Conservation (phyloP, 2,113 vertebrate species). For the Xyliphius kryptos region DNA sequence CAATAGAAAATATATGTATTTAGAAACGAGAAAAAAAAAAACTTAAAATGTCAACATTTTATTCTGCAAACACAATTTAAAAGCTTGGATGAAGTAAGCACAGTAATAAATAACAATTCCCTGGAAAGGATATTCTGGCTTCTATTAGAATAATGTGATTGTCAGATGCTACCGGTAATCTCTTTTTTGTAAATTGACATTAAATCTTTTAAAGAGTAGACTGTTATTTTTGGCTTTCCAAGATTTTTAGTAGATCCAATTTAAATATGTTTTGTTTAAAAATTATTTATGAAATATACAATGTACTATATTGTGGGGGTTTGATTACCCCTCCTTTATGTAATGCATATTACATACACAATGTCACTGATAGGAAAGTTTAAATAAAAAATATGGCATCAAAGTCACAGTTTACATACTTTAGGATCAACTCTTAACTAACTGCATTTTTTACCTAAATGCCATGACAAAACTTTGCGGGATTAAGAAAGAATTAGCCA, state of each 20-base stretch:
- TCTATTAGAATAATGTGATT: conserved; percentile 30
- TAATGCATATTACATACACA: background rate
- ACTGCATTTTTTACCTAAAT: too few relatives aligned
- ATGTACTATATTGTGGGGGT: background rate
- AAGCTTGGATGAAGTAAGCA: conserved; percentile 33
- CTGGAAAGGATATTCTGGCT: conserved; percentile 23
- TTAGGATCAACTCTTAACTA: too few relatives aligned
- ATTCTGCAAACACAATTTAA: conserved; percentile 4
- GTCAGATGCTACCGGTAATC: conserved; percentile 32
- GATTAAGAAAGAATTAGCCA: background rate
- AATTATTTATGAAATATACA: background rate
- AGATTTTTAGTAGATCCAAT: conserved; percentile 7
- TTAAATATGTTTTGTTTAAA: background rate
- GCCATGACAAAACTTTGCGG: too few relatives aligned
- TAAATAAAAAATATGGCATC: too few relatives aligned
- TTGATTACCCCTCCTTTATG: background rate
- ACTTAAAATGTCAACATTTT: conserved; percentile 7
- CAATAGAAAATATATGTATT: background rate
- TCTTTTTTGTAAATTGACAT: conserved; percentile 1
- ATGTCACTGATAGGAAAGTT: background rate
- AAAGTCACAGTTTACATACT: too few relatives aligned
- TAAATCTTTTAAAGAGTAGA: conserved; percentile 14
- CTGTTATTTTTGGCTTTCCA: background rate
- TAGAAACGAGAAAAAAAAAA: conserved; percentile 16
- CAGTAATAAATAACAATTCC: conserved; percentile 20